Evolutionary conservation across 1,140 invertebrate species (phyloP), one percentile per base, ranked within the genome.

Genomic region (Halictus rubicundus): DNA sequence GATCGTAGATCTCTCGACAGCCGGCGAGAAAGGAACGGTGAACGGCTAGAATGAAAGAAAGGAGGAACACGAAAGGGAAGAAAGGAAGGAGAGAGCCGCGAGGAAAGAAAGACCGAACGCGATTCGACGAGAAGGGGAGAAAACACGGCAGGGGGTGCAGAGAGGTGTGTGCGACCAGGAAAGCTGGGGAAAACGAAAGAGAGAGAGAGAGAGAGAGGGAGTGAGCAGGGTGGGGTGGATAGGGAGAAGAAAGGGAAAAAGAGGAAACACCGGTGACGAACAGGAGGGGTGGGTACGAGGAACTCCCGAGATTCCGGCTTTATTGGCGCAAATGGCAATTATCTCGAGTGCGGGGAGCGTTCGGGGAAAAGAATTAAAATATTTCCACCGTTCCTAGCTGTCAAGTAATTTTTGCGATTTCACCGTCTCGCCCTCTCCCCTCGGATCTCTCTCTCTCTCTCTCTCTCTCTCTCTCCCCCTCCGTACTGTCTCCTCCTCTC

Each of bases 321-420:
- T 86, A 86, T 86, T 83, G 85, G 76, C 64, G 69, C 80, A 86
- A 86, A 86, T 86, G 73, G 81, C 84, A 86, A 86, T 86, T 86
- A 86, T 79, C 77, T 83, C 84, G 70, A 86, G 84, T 80, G 57
- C 57, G 65, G 52, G 70, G 78, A 85, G 75, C 57, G 74, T 86
- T 85, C 65, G 82, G 72, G 60, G 65, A 74, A 84, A 86, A 85
- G 75, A 86, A 86, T 83, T 86, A 80, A 86, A 86, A 81, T 74
- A 86, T 85, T 82, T 82, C 75, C 65, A 74, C 57, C 72, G 65
- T 64, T 64, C 46, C 65, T 72, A 74, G 73, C 73, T 68, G 68
- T 72, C 78, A 66, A 80, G 77, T 65, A 73, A 78, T 65, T 78
- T 78, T 78, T 65, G 39, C 78, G 61, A 72, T 83, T 83, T 83